Conservation (phyloP, 2,113 vertebrate species). For the Spea multiplicata region DNA sequence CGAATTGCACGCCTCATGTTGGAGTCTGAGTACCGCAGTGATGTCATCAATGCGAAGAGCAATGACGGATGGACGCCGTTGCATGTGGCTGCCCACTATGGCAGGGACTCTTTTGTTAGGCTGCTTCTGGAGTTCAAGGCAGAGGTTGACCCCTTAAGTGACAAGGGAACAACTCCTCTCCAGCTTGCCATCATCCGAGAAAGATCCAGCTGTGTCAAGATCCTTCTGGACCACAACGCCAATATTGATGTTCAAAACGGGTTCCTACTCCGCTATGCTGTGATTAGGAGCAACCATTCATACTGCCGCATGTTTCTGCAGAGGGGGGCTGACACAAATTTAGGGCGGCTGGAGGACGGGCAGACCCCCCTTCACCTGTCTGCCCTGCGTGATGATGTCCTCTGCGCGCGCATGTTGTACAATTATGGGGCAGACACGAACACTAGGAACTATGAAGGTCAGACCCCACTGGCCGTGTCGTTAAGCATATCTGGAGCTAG, state of each 20-base stretch:
- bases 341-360: conserved; percentile 91
- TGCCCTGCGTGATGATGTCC: conserved; percentile 90
- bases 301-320: conserved; percentile 99
- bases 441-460: conserved; percentile 95
- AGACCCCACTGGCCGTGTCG: conserved; percentile 92
- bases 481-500: conserved; percentile 89
- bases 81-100: conserved; percentile 95
- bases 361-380: conserved; percentile 96
- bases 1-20: conserved; percentile 94
- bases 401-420: conserved; percentile 94
- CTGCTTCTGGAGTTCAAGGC: conserved; percentile 96
- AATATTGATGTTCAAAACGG: conserved; percentile 98
- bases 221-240: conserved; percentile 94
- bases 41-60: conserved; percentile 97
- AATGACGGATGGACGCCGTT: conserved; percentile 98
- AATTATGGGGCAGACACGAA: conserved; percentile 93
- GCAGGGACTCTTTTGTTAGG: conserved; percentile 91
- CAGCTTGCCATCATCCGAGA: conserved; percentile 97
- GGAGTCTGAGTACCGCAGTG: conserved; percentile 86
- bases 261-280: conserved; percentile 92
- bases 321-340: conserved; percentile 93
- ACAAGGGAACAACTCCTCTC: conserved; percentile 94
- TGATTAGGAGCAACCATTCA: conserved; percentile 97
- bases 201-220: conserved; percentile 93
- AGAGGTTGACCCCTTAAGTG: conserved; percentile 93